Base-by-base conservation (phyloP, 2,113 vertebrate genomes). In the Caracal caracal region DNA sequence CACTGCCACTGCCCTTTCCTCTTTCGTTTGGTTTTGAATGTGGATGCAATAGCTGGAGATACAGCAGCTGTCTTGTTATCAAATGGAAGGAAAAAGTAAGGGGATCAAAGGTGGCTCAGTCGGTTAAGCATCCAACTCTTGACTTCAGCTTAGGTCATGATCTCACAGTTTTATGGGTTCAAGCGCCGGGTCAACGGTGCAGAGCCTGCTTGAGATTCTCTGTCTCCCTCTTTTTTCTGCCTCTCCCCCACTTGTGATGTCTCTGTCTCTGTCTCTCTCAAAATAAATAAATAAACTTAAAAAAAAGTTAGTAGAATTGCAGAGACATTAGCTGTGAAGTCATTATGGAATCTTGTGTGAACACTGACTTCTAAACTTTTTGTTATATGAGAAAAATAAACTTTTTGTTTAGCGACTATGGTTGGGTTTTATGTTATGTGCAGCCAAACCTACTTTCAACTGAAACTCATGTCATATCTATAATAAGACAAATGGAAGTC, bases 1-100 rank as follows among this genome's bases (percentile, higher is more conserved):
- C 68, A 66, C 26, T 28, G 53, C 22, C 19, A 81, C 26, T 10
- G 2, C 2, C 5, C 47, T 7, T 68, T 40, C 17, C 33, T 56
- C 40, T 61, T 93, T 91, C 47, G 71, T 83, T 91, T 83, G 71
- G 35, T 90, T 75, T 79, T 91, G 19, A 94, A 93, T 37, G 24
- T 94, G 15, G 65, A 59, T 89, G 16, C 24, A 56, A 47, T 35
- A 73, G 37, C 65, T 94, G 24, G 20, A 92, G 53, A 24, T 85
- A 43, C 1, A 80, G 61, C 8, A 37, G 59, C 13, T 33, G 28
- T 85, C 65, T 43, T 91, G 40, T 24, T 51, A 61, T 89, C 13
- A 33, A 15, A n/a, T 66, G n/a, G 15, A 37, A 94, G 6, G 43
- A 47, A 92, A 83, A 92, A 47, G 26, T 59, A 26, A 82, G 30